Evolutionary conservation across 2,888 invertebrate species (phyloP), one percentile per base, ranked within the genome.

Genomic region (Parnassius apollo): DNA sequence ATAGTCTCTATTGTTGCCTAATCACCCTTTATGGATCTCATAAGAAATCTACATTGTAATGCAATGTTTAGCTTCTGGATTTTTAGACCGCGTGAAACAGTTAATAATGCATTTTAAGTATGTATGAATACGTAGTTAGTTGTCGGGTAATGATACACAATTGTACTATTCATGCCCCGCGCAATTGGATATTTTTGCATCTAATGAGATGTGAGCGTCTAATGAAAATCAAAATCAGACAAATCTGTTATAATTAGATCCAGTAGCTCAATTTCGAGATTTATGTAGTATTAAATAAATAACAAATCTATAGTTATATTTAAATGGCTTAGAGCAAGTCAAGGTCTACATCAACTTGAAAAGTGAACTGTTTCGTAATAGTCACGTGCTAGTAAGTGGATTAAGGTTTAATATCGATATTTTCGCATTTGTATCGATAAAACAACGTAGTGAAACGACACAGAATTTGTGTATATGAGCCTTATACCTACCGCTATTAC

Each of bases 91-190:
- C 52, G 35, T 53, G 59, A 56, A 51, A 42, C 59, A 60, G 59
- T 59, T 51, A 51, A 59, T 59, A 42, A 45, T 55, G 59, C 59
- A 64, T 61, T 65, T 59, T 60, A 60, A 76, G 73, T 79, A 74
- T 78, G 75, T 84, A 82, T 77, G 74, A 77, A 76, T 75, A 71
- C 61, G 77, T 86, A 88, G 83, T 75, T 82, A 83, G 81, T 81
- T 80, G 80, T 86, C 82, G 76, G 83, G 76, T 82, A 80, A 76
- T 72, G 70, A 79, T 83, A 44, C 25, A 25, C 35, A 35, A 35
- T 35, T 35, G 35, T 35, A 35, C 7, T 35, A 49, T 25, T 50
- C 51, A 58, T 48, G 61, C 45, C 58, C 55, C 18, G 45, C 60
- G 58, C 57, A 50, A 45, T 46, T 2, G 13, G 42, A 64, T 56